Evolutionary conservation across 30 jellyfish, hydroid and myxozoan genomes (phyloP).

Genomic region (Morbakka virulenta): DNA sequence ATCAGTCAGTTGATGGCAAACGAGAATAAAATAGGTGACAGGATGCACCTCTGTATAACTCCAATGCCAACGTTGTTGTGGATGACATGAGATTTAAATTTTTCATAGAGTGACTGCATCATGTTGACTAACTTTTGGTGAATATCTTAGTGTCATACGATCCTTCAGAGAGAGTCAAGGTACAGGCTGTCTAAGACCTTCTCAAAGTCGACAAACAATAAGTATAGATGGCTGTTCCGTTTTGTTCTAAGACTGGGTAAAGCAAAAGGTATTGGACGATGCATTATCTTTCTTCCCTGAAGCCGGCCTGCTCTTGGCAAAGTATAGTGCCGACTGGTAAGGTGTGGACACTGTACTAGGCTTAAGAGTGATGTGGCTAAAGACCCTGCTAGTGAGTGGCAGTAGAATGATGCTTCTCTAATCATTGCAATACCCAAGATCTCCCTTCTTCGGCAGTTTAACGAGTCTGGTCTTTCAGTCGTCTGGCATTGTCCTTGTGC

Average conservation of each 20-base stretch:
- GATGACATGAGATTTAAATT: no score
- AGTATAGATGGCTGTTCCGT: neutral
- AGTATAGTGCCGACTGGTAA: neutral
- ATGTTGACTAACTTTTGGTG: neutral
- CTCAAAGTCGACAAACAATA: neutral
- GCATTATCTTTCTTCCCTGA: neutral
- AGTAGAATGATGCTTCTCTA: no score
- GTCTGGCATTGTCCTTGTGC: neutral
- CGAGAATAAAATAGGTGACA: no score
- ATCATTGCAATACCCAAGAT: no score
- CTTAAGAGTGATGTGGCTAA: no score
- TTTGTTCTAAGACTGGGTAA: no score
- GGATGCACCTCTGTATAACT: no score
- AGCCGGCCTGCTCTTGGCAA: neutral
- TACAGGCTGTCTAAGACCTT: neutral
- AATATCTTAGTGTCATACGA: neutral
- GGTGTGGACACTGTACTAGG: neutral
- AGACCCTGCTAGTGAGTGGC: neutral
- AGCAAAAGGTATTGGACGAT: no score
- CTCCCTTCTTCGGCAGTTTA: no score
- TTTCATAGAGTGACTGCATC: neutral
- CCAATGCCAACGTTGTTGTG: no score
- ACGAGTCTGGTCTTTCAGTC: neutral
- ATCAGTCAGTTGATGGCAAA: no score
- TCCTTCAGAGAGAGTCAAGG: neutral